phyloP scores from a whole-genome alignment of 2,888 invertebrate genomes.

The Oxytorus armatus region DNA sequence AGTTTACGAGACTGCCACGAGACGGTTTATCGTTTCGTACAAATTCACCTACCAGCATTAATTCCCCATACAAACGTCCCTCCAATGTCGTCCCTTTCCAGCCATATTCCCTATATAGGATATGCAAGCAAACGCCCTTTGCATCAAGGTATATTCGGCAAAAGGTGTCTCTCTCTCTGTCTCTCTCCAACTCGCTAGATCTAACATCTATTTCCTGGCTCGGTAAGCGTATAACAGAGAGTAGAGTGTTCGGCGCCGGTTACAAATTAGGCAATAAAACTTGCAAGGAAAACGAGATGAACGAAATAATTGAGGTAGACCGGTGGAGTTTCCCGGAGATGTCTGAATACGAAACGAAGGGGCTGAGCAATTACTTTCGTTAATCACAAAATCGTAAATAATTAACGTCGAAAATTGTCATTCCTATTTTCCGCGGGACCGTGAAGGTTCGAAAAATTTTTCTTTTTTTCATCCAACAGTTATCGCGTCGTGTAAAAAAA shows the following conservation, averaged over 20 bases:
- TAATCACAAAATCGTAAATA: slow-evolving; percentile 6
- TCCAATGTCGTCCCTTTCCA: neutral
- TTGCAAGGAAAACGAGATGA: slow-evolving; percentile 11
- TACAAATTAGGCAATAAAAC: slow-evolving; percentile 57
- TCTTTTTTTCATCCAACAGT: neutral
- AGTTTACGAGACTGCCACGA: slow-evolving; percentile 67
- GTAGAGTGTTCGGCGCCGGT: slow-evolving; percentile 23
- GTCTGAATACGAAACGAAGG: neutral
- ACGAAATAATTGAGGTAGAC: slow-evolving; percentile 48
- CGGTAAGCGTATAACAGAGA: slow-evolving; percentile 12
- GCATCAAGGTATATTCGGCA: slow-evolving; percentile 41
- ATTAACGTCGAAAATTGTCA: neutral
- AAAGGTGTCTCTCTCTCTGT: slow-evolving; percentile 66
- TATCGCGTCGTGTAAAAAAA: too few relatives aligned
- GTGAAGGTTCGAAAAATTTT: too few relatives aligned
- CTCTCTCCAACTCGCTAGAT: slow-evolving; percentile 3
- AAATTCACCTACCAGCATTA: slow-evolving; percentile 68
- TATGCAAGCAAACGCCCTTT: slow-evolving; percentile 35
- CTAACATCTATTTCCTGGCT: slow-evolving; percentile 42
- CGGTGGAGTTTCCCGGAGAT: neutral
- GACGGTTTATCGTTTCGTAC: slow-evolving; percentile 69
- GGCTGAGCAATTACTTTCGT: neutral
- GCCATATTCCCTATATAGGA: slow-evolving; percentile 18
- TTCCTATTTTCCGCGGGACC: too few relatives aligned
- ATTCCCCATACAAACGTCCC: slow-evolving; percentile 61